Evolutionary conservation across 2,888 invertebrate genomes (phyloP), one percentile per base, ranked within the genome.

Genomic region (Pseudococcus longispinus): DNA sequence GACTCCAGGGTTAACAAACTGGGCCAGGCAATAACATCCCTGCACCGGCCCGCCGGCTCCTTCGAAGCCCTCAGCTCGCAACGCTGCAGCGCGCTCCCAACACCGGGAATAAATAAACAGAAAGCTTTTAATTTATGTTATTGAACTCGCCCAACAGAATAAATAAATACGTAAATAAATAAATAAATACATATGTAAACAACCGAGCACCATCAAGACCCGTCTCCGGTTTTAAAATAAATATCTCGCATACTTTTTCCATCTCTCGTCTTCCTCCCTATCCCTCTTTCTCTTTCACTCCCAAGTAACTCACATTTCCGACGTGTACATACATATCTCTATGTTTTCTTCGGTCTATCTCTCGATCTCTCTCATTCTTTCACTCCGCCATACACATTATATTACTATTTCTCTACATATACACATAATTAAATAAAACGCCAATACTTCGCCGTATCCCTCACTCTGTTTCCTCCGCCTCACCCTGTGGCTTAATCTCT

Each of bases 41-140:
- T 32, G 44, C 77, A 26, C 51, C 29, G 15, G 26, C 20, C 86
- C 80, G 9, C 37, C n/a, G 11, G 77, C 74, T 18, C 11, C 46
- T 32, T 13, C 80, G 20, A n/a, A 80, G 42, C 80, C 77, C 77
- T 32, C 51, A 29, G 18, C 70, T 13, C 70, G 70, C 29, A 70
- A 29, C 70, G 29, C 23, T 11, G 74, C 74, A 29, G 85, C 86
- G 55, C 51, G 13, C 55, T 46, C 85, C 85, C 26, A 84, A 85
- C 85, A 44, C 74, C 80, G 77, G 51, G 86, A 86, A 86, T 86
- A 86, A 86, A 86, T 86, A 86, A 86, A 86, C 86, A 86, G 86
- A 86, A 86, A 86, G 86, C 86, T 86, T 86, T 86, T 86, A 86
- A 86, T 86, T 86, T 86, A 86, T 86, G 86, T 86, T 86, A 86